Base-by-base conservation (phyloP, 1,140 invertebrate genomes). In the Scaptomyza montana region DNA sequence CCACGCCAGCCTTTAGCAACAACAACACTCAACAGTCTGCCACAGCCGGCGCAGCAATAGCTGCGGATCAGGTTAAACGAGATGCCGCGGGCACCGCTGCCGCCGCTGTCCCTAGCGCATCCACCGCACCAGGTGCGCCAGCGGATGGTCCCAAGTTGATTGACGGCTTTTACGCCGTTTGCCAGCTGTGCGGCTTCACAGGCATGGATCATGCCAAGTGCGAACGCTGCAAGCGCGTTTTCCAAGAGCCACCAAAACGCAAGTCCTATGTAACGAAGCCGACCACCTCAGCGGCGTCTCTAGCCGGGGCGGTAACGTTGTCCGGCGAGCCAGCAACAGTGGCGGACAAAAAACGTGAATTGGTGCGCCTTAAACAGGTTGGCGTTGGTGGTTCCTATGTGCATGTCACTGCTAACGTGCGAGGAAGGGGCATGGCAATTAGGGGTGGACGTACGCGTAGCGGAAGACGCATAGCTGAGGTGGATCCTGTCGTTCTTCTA, bases 181-280 rank as follows among this genome's bases (percentile, higher is more conserved):
- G 96, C 91, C 93, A 94, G 56, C 92, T 93, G 64, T 97, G 96
- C 80, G 96, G 96, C 19, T 95, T 95, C 74, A 94, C 94, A 49
- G 95, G 95, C 12, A 93, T 93, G 76, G 94, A 96, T 89, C 96
- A 96, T 87, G 95, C 94, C 81, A 94, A 93, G 50, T 97, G 96
- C 90, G 93, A 94, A 89, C 93, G 95, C 84, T 94, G 94, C 90
- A 93, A 93, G 81, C 89, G 93, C 76, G 93, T 94, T 67, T 94
- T 94, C 65, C 92, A 92, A 12, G 93, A 94, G 70, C 93, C 94
- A 50, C 93, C 93, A 12, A 94, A 94, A 84, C 93, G 93, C 62
- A 93, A 93, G 74, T 92, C 93, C 54, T 91, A 92, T 92, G 73
- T 80, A 57, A 73, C 68, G 12, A 91, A 82, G 53, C 49, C 56